Percentiles rank a stretch among this genome's conserved stretches.
These are phyloP conservation scores for Hybognathus amarus DNA, from an alignment of 2,797 vertebrate genomes.

Conservation along the genomic window DNA sequence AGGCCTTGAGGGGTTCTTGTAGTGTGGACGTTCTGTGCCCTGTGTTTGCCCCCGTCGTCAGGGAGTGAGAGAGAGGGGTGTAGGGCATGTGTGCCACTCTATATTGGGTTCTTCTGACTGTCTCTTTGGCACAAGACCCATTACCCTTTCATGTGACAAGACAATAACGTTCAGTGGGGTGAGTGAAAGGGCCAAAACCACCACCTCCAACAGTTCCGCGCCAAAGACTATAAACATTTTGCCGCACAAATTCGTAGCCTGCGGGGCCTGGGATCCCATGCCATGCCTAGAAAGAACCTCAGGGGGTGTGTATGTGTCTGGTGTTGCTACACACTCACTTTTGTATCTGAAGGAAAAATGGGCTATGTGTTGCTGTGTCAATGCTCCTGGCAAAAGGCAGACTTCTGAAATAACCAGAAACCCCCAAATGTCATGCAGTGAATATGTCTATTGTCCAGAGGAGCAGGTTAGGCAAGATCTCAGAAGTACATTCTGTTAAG, in stretches of 20 bases:
- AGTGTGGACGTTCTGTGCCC: conserved; percentile 53
- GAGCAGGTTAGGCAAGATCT: conserved; percentile 43
- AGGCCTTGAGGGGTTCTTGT: conserved; percentile 51
- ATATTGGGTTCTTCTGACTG: conserved; percentile 61
- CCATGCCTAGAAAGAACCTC: conserved; percentile 7
- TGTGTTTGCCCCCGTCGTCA: conserved; percentile 42
- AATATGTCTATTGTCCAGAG: conserved; percentile 63
- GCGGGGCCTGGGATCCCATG: conserved; percentile 50
- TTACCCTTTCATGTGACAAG: conserved; percentile 66
- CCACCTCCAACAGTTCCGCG: conserved; percentile 54
- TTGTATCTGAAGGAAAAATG: conserved; percentile 49
- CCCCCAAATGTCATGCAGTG: conserved; percentile 52
- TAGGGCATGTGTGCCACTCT: conserved; percentile 43
- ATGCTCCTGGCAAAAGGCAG: conserved; percentile 54
- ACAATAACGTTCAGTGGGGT: conserved; percentile 58
- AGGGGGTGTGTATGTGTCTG: conserved; percentile 5
- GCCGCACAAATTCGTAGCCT: conserved; percentile 50
- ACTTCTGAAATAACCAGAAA: conserved; percentile 62
- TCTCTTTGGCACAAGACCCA: conserved; percentile 55
- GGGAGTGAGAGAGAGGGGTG: conserved; percentile 30
- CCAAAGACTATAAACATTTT: conserved; percentile 57
- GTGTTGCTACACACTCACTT: conserved; percentile 53
- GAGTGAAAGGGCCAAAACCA: conserved; percentile 57
- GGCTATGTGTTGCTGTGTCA: conserved; percentile 55
- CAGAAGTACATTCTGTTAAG: conserved; percentile 45